Conservation (phyloP, 2,113 vertebrate genomes). For the Aplodontia rufa region DNA sequence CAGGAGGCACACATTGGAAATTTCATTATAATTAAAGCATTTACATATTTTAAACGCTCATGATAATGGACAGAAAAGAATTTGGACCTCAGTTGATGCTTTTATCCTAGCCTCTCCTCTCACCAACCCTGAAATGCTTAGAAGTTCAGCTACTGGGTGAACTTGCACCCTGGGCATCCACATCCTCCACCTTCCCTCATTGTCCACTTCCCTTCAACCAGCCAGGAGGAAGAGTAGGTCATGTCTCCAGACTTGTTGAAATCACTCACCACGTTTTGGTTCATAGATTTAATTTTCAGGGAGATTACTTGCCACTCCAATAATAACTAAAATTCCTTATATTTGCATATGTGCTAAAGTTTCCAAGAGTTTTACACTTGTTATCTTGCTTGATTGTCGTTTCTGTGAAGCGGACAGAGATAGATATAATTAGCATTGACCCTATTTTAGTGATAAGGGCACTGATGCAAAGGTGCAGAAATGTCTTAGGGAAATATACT, state of each 20-base stretch:
- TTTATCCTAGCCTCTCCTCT: background rate
- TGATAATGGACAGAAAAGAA: background rate
- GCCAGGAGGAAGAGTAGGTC: background rate
- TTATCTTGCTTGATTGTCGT: background rate
- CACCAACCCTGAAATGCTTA: background rate
- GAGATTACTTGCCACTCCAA: conserved; percentile 21
- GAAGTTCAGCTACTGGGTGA: background rate
- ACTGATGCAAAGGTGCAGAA: background rate
- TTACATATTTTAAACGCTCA: background rate
- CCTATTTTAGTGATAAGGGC: conserved; percentile 5
- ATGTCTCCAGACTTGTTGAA: background rate
- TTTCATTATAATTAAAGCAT: background rate
- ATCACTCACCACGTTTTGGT: background rate
- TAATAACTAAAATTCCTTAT: conserved; percentile 25
- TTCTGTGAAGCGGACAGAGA: background rate
- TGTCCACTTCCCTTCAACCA: background rate
- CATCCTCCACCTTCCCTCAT: background rate
- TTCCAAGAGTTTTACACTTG: conserved; percentile 32
- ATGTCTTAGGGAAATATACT: background rate
- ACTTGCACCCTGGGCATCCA: background rate
- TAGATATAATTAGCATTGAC: background rate
- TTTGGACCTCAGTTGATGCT: background rate
- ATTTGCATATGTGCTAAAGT: conserved; percentile 19
- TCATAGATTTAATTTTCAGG: background rate
- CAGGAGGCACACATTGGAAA: background rate